Conservation (phyloP, 2,888 invertebrate genomes). For the Troides aeacus region DNA sequence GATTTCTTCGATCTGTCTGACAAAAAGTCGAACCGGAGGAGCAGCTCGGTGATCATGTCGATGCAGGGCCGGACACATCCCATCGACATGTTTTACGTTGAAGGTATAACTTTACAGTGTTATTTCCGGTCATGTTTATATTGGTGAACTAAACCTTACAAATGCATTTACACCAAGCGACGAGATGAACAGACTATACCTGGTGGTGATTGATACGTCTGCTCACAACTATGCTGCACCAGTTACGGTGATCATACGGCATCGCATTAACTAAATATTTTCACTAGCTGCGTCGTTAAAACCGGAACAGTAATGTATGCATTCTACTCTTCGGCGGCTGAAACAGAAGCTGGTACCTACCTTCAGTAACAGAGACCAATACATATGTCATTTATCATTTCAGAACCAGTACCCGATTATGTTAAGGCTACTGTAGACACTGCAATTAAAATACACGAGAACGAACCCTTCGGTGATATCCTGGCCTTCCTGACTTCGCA, state of each 20-base stretch:
- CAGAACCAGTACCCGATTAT: conserved; percentile 94
- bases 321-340: too few relatives aligned
- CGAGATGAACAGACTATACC: too few relatives aligned
- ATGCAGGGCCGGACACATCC: conserved; percentile 94
- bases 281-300: too few relatives aligned
- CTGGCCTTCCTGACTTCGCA: conserved; percentile 95
- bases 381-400: conserved; percentile 37
- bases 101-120: conserved; percentile 71
- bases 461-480: conserved; percentile 91
- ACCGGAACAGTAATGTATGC: too few relatives aligned
- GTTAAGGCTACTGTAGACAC: conserved; percentile 93
- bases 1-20: conserved; percentile 85
- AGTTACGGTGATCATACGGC: too few relatives aligned
- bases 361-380: too few relatives aligned
- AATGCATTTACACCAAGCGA: too few relatives aligned
- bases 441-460: conserved; percentile 92
- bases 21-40: conserved; percentile 42
- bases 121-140: neutral
- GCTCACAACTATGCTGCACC: too few relatives aligned
- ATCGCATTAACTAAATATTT: too few relatives aligned
- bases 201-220: too few relatives aligned
- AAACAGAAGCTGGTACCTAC: too few relatives aligned
- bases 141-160: too few relatives aligned
- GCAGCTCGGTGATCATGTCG: conserved; percentile 88
- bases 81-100: conserved; percentile 90